These are phyloP conservation scores for Hyperopisus bebe DNA, from an alignment of 2,113 vertebrate species.

Conservation along the genomic window DNA sequence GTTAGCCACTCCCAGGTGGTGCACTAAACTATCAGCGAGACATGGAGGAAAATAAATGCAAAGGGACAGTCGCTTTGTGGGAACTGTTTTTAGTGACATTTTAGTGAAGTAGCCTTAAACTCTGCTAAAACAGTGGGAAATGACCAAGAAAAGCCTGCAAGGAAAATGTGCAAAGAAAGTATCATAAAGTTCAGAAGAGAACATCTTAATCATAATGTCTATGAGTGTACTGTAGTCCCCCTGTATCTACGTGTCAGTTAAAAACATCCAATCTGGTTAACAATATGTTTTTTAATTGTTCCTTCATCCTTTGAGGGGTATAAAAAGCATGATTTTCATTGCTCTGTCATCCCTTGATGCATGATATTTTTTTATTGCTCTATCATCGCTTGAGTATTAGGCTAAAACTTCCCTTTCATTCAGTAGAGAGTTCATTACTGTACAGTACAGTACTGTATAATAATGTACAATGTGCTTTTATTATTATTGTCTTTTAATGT, in stretches of 20 bases:
- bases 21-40: not conserved
- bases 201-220: not conserved
- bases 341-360: not conserved
- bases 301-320: too few species aligned
- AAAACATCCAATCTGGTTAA: not conserved
- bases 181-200: not conserved
- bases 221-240: not conserved
- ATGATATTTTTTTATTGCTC: not conserved
- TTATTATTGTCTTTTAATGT: not conserved
- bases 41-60: not conserved
- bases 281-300: too few species aligned
- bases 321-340: not conserved
- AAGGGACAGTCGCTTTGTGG: not conserved
- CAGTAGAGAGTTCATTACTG: not conserved
- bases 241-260: not conserved
- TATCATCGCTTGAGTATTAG: not conserved
- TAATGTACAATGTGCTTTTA: not conserved
- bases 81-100: not conserved
- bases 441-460: not conserved
- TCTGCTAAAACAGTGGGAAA: not conserved
- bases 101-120: not conserved
- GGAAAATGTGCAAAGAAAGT: not conserved
- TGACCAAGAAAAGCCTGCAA: not conserved
- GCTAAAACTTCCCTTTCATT: not conserved
- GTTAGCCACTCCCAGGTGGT: not conserved